Percentiles rank a stretch among this genome's conserved stretches.
These are phyloP conservation scores for Myoxocephalus aenaeus DNA, from an alignment of 2,797 vertebrate species.

Conservation along the genomic window DNA sequence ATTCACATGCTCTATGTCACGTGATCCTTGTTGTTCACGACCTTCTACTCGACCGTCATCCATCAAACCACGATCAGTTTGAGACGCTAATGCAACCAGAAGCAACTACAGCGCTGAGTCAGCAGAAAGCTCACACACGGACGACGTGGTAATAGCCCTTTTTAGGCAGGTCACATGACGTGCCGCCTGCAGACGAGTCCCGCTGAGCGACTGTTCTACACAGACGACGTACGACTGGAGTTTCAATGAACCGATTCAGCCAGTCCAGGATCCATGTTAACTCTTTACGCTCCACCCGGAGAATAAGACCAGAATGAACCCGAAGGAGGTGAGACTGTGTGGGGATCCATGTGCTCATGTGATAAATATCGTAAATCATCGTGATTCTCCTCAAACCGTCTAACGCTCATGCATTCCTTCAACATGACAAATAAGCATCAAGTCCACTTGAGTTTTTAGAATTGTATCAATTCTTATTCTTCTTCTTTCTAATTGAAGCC, in stretches of 20 bases:
- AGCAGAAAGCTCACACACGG: slow-evolving; percentile 41
- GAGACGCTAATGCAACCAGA: slow-evolving; percentile 51
- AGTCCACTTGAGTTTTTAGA: too few species aligned
- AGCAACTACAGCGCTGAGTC: slow-evolving; percentile 39
- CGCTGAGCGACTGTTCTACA: slow-evolving; percentile 50
- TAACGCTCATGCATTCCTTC: not conserved
- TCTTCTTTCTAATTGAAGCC: too few species aligned
- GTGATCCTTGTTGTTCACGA: not conserved
- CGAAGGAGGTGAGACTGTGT: slow-evolving; percentile 22
- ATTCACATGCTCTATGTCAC: not conserved
- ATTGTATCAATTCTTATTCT: too few species aligned
- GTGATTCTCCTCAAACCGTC: not conserved
- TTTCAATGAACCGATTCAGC: slow-evolving; percentile 54
- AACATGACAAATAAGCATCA: not conserved
- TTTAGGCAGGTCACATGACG: slow-evolving; percentile 69
- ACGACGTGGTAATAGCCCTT: slow-evolving; percentile 81
- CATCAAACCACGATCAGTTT: slow-evolving; percentile 31
- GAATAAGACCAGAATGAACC: not conserved
- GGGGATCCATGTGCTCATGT: not conserved
- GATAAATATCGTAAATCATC: not conserved
- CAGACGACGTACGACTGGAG: slow-evolving; percentile 69
- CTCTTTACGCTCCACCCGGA: not conserved
- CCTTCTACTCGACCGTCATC: slow-evolving; percentile 4
- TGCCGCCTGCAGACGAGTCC: slow-evolving; percentile 67
- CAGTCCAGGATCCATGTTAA: slow-evolving; percentile 18